Percentiles rank a stretch among this genome's conserved stretches.
phyloP scores from a whole-genome alignment of 2,113 vertebrate species.

The Tapirus terrestris region DNA sequence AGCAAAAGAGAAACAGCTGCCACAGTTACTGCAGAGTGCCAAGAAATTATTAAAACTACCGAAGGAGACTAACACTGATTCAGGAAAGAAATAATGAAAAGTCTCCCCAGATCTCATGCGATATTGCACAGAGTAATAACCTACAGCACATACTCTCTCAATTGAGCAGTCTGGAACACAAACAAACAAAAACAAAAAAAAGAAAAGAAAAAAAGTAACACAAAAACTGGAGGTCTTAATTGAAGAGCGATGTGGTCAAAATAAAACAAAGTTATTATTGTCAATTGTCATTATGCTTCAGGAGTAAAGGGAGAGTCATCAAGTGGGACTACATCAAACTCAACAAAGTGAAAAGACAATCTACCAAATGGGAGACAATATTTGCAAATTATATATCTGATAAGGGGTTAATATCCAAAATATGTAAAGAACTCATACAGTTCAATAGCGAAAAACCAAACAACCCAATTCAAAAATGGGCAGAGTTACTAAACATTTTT shows the following conservation, averaged over 20 bases:
- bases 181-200: neutral
- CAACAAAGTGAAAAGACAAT: neutral
- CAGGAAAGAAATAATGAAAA: neutral
- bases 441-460: neutral
- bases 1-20: neutral
- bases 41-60: conserved; percentile 22
- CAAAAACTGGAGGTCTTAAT: neutral
- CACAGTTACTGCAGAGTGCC: neutral
- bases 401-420: neutral
- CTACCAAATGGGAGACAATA: neutral
- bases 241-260: neutral
- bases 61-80: neutral
- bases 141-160: neutral
- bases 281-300: neutral
- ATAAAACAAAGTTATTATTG: neutral
- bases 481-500: neutral
- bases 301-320: neutral
- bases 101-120: neutral
- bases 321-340: neutral
- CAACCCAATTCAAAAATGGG: neutral
- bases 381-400: neutral
- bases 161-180: neutral
- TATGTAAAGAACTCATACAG: neutral
- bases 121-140: neutral
- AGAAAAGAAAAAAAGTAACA: neutral